These are phyloP conservation scores for Petaurus breviceps DNA, from an alignment of 2,113 vertebrate genomes.

Conservation along the genomic window DNA sequence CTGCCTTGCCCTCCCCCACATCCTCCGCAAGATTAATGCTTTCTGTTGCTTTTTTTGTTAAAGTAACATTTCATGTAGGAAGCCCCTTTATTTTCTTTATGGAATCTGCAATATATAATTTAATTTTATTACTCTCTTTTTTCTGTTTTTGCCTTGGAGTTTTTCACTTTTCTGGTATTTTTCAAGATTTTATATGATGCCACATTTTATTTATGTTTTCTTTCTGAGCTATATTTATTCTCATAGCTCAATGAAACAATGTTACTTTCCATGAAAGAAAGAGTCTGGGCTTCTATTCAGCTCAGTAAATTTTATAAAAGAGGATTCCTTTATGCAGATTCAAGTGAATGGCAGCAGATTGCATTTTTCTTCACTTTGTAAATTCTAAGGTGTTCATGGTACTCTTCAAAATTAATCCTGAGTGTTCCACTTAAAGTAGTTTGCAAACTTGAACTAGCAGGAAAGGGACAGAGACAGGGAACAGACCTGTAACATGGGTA, in stretches of 20 bases:
- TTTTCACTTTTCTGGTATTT: neutral
- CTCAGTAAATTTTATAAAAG: neutral
- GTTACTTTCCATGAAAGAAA: neutral
- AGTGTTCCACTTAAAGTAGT: neutral
- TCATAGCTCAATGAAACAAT: neutral
- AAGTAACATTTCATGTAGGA: neutral
- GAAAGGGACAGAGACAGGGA: neutral
- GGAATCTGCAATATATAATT: slow-evolving; percentile 3
- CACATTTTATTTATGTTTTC: neutral
- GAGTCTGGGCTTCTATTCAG: neutral
- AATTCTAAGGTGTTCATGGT: neutral
- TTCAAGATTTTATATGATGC: neutral
- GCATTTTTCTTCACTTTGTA: neutral
- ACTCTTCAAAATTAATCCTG: neutral
- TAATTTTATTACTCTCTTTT: neutral
- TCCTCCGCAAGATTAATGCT: neutral
- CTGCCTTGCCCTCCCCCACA: neutral
- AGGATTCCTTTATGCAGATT: neutral
- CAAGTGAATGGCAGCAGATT: neutral
- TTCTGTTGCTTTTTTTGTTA: neutral
- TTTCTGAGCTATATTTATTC: neutral
- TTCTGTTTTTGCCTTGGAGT: neutral
- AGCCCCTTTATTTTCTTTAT: neutral
- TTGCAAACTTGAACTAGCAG: neutral
- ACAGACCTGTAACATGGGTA: neutral